Percentiles rank a stretch among this genome's conserved stretches.
Evolutionary conservation across 2,113 vertebrate species (phyloP).

Genomic region (Dolichallabes microphthalmus): DNA sequence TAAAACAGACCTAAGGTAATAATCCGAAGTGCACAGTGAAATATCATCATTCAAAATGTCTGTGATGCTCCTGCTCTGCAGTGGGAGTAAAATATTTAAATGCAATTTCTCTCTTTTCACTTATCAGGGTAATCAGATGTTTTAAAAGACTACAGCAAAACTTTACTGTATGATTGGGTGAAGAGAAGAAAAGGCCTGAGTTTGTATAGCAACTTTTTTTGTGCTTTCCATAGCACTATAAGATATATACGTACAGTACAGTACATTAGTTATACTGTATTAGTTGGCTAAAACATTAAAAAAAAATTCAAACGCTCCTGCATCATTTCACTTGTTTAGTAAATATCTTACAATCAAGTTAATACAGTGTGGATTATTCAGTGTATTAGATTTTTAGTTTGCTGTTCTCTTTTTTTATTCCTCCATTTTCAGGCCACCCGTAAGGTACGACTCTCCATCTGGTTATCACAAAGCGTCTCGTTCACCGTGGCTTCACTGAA

Average conservation of each 20-base stretch:
- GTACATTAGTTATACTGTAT: not conserved
- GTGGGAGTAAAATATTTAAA: not conserved
- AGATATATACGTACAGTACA: not conserved
- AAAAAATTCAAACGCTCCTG: not conserved
- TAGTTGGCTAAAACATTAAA: not conserved
- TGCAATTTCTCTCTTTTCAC: not conserved
- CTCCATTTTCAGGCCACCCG: not conserved
- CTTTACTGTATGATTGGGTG: not conserved
- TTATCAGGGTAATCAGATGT: not conserved
- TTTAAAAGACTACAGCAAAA: not conserved
- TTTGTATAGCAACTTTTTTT: not conserved
- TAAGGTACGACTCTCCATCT: not conserved
- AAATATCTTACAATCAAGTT: not conserved
- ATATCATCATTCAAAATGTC: too few relatives aligned
- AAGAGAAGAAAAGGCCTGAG: not conserved
- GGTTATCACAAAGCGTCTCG: not conserved
- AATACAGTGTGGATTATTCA: not conserved
- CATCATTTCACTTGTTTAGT: not conserved
- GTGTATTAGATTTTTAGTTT: not conserved
- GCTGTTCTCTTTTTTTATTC: not conserved
- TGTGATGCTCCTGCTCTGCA: not conserved
- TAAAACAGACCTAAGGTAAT: too few relatives aligned
- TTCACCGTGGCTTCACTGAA: slow-evolving; percentile 42
- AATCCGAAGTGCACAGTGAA: too few relatives aligned
- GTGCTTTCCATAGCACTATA: not conserved